phyloP scores from a whole-genome alignment of 2,797 vertebrate species.

The Amniataba percoides region DNA sequence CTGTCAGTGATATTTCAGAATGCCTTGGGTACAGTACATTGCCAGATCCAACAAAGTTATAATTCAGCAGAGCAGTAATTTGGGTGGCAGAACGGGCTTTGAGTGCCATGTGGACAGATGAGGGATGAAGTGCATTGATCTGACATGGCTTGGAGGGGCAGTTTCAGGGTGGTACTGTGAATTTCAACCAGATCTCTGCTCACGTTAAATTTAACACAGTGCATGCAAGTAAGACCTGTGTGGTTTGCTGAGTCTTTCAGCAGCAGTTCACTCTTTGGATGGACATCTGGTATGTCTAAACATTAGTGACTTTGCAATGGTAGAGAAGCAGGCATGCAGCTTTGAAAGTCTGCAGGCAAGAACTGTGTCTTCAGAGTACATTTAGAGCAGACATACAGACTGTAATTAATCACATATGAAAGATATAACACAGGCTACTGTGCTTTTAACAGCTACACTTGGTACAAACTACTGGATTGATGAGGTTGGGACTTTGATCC shows the following conservation, averaged over 20 bases:
- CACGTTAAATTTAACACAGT: conserved; percentile 29
- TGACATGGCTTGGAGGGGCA: conserved; percentile 63
- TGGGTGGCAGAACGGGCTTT: conserved; percentile 83
- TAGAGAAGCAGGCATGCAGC: neutral
- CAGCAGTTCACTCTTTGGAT: conserved; percentile 34
- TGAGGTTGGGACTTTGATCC: neutral
- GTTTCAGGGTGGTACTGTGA: conserved; percentile 52
- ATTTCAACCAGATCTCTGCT: conserved; percentile 65
- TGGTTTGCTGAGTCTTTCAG: conserved; percentile 19
- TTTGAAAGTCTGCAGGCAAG: conserved; percentile 18
- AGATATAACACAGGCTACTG: conserved; percentile 25
- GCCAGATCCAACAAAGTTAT: conserved; percentile 82
- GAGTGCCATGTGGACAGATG: conserved; percentile 78
- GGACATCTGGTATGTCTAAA: conserved; percentile 1
- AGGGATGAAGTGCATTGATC: conserved; percentile 81
- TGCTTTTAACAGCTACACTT: conserved; percentile 18
- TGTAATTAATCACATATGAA: conserved; percentile 26
- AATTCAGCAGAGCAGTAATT: conserved; percentile 86
- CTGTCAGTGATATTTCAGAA: conserved; percentile 75
- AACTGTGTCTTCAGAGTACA: conserved; percentile 23
- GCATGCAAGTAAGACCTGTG: conserved; percentile 20
- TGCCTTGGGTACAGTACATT: conserved; percentile 77
- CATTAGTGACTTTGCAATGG: conserved; percentile 18
- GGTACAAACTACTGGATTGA: neutral
- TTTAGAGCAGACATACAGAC: conserved; percentile 2